Percentiles rank a stretch among this genome's conserved stretches.
Evolutionary conservation across 2,113 vertebrate genomes (phyloP).

Genomic region (Atherinomorus stipes): DNA sequence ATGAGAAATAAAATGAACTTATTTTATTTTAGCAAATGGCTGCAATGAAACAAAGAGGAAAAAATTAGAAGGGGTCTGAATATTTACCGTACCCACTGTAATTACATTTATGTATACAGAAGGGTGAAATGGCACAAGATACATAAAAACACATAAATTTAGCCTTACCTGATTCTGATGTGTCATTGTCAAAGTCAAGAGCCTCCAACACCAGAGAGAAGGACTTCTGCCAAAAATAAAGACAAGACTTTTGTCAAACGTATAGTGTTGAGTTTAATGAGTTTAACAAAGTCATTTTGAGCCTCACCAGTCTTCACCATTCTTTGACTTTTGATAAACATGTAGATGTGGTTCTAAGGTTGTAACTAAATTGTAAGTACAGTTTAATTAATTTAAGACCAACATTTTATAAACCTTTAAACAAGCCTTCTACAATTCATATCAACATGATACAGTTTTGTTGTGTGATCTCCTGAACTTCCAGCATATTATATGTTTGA

Average conservation of each 20-base stretch:
- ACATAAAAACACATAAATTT: constrained; percentile 2
- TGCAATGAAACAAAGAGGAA: too few relatives aligned
- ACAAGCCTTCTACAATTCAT: background rate
- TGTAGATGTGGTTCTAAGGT: too few relatives aligned
- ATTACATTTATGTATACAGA: background rate
- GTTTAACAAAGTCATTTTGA: too few relatives aligned
- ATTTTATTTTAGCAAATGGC: too few relatives aligned
- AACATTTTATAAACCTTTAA: background rate
- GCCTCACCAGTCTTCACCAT: background rate
- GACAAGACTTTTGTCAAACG: background rate
- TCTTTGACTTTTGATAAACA: background rate
- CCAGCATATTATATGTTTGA: too few relatives aligned
- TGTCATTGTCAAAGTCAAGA: constrained; percentile 79
- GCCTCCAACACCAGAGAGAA: constrained; percentile 85
- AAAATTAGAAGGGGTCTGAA: too few relatives aligned
- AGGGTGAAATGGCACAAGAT: background rate
- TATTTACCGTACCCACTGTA: too few relatives aligned
- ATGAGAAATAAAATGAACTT: too few relatives aligned
- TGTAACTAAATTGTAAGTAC: too few relatives aligned
- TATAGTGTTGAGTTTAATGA: background rate
- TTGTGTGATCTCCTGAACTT: too few relatives aligned
- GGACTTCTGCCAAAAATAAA: constrained; percentile 73
- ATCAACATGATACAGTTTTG: too few relatives aligned
- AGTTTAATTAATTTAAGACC: background rate
- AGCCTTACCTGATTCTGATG: constrained; percentile 75